Evolutionary conservation across 2,888 invertebrate genomes (phyloP).

Genomic region (Alviniconcha strummeri): DNA sequence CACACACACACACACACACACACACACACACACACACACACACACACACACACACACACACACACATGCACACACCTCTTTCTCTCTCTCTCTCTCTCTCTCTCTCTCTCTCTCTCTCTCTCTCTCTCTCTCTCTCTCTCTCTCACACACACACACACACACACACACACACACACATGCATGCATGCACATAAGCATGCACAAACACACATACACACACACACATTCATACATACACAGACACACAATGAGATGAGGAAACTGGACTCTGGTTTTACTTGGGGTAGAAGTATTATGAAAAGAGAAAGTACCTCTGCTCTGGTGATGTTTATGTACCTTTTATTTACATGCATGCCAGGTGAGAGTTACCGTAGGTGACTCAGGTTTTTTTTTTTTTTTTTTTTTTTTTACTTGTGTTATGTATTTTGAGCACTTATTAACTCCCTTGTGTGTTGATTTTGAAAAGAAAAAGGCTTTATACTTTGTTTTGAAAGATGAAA

Average conservation of each 20-base stretch:
- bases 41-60: not conserved
- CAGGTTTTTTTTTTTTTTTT: too few relatives aligned
- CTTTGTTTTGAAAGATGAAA: too few relatives aligned
- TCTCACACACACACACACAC: not conserved
- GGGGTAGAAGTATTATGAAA: too few relatives aligned
- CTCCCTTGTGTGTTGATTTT: too few relatives aligned
- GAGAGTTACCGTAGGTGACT: too few relatives aligned
- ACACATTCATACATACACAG: not conserved
- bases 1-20: not conserved
- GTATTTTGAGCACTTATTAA: too few relatives aligned
- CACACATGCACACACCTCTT: too few relatives aligned
- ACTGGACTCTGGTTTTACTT: not conserved
- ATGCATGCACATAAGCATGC: not conserved
- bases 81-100: not conserved
- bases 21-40: not conserved
- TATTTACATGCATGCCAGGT: too few relatives aligned
- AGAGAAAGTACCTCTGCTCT: too few relatives aligned
- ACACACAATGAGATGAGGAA: not conserved
- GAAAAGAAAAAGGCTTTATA: too few relatives aligned
- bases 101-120: conserved; percentile 1
- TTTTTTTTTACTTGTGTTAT: too few relatives aligned
- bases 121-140: not conserved
- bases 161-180: not conserved
- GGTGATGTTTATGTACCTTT: too few relatives aligned
- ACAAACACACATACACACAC: not conserved